Percentiles rank a stretch among this genome's conserved stretches.
Conservation (phyloP, 2,113 vertebrate genomes). For the Paramormyrops kingsleyae region DNA sequence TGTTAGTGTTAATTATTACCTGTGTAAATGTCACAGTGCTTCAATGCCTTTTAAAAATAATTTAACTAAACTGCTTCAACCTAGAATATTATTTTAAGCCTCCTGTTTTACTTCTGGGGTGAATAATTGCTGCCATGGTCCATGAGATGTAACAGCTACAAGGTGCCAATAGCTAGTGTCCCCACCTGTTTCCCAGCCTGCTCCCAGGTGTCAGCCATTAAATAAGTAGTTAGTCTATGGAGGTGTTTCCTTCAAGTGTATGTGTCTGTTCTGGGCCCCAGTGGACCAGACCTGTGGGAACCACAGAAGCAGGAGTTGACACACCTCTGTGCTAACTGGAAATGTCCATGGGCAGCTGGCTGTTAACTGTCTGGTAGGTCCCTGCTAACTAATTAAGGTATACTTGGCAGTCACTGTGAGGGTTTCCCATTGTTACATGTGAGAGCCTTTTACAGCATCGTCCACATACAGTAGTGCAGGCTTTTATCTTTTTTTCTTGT, state of each 20-base stretch:
- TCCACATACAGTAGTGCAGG: constrained; percentile 46
- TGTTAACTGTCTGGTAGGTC: constrained; percentile 36
- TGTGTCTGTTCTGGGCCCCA: constrained; percentile 2
- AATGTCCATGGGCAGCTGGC: constrained; percentile 40
- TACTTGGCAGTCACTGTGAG: constrained; percentile 4
- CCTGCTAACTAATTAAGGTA: constrained; percentile 25
- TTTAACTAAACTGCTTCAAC: not conserved
- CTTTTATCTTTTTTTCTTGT: constrained; percentile 33
- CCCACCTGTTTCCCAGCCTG: constrained; percentile 37
- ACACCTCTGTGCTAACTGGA: constrained; percentile 55
- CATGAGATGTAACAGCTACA: not conserved
- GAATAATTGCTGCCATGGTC: not conserved
- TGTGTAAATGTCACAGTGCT: not conserved
- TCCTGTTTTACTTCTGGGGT: not conserved
- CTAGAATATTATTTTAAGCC: not conserved
- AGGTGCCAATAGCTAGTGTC: constrained; percentile 7
- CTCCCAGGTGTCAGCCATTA: constrained; percentile 43
- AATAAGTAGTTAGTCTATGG: constrained; percentile 23
- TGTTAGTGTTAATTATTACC: not conserved
- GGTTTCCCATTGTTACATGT: constrained; percentile 35
- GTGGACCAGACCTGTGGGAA: constrained; percentile 35
- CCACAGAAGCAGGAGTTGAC: constrained; percentile 27
- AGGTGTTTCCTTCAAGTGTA: constrained; percentile 5
- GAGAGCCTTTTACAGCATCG: constrained; percentile 36
- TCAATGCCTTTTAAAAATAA: not conserved